Conservation (phyloP, 64 coral and sea anemone species). For the Acropora yongei region DNA sequence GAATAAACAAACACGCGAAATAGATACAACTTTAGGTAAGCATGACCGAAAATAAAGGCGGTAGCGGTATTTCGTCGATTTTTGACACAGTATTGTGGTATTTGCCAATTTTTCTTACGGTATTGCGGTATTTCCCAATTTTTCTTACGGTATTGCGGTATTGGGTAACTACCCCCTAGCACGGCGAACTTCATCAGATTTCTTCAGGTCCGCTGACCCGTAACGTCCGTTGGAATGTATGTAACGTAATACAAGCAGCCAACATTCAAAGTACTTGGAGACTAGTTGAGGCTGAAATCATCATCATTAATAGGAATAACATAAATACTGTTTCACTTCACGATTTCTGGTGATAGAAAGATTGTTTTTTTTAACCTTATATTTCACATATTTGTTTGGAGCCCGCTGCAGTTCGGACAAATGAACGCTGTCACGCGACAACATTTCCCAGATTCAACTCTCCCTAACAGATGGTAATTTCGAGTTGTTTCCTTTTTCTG, state of each 20-base stretch:
- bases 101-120: too few relatives aligned
- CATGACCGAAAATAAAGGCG: too few relatives aligned
- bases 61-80: too few relatives aligned
- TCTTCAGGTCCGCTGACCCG: slow-evolving; percentile 22
- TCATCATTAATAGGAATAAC: background rate
- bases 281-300: background rate
- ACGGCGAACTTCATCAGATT: too few relatives aligned
- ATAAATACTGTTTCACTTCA: slow-evolving; percentile 42
- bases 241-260: slow-evolving; percentile 10
- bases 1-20: too few relatives aligned
- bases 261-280: background rate
- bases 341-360: slow-evolving; percentile 33
- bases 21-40: too few relatives aligned
- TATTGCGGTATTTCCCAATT: too few relatives aligned
- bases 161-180: too few relatives aligned
- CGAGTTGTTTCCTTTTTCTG: background rate
- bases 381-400: background rate
- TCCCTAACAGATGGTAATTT: background rate
- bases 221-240: slow-evolving; percentile 13
- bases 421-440: background rate
- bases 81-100: too few relatives aligned
- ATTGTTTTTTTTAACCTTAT: slow-evolving; percentile 31
- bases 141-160: too few relatives aligned
- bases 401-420: background rate
- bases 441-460: background rate